These are phyloP conservation scores for Phalacrocorax pelagicus DNA, from an alignment of 2,113 vertebrate genomes.

Conservation along the genomic window DNA sequence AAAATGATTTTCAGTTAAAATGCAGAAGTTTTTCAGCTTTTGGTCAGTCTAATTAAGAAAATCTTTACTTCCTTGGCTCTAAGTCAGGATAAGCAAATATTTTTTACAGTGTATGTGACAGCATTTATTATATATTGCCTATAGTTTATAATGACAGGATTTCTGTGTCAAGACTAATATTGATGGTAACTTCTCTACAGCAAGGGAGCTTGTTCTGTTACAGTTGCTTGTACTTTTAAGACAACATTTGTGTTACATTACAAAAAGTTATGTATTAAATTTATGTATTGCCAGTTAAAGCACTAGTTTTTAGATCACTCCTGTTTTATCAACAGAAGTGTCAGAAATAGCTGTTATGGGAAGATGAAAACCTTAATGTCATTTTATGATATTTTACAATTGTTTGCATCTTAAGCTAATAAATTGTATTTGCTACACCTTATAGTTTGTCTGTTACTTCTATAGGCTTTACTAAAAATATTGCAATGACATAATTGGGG, in stretches of 20 bases:
- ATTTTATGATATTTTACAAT: conserved; percentile 37
- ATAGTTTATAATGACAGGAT: neutral
- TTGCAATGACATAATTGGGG: conserved; percentile 59
- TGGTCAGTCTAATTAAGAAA: neutral
- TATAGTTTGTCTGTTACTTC: conserved; percentile 48
- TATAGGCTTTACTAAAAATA: conserved; percentile 59
- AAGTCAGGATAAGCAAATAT: neutral
- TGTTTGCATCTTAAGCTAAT: conserved; percentile 51
- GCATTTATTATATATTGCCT: neutral
- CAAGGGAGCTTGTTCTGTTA: neutral
- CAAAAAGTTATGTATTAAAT: conserved; percentile 7
- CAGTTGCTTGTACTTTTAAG: neutral
- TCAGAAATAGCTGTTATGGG: conserved; percentile 32
- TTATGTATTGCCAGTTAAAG: neutral
- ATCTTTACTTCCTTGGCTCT: neutral
- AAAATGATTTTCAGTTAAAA: neutral
- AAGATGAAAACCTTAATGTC: conserved; percentile 51
- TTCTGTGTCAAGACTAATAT: neutral
- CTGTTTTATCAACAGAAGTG: conserved; percentile 38
- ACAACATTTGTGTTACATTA: neutral
- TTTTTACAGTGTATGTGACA: neutral
- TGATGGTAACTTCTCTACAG: neutral
- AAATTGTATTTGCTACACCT: conserved; percentile 48
- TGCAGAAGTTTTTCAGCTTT: neutral
- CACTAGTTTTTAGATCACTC: conserved; percentile 30